Percentiles rank a stretch among this genome's conserved stretches.
phyloP scores from a whole-genome alignment of 2,113 vertebrate species.

The Pterophyllum scalare region DNA sequence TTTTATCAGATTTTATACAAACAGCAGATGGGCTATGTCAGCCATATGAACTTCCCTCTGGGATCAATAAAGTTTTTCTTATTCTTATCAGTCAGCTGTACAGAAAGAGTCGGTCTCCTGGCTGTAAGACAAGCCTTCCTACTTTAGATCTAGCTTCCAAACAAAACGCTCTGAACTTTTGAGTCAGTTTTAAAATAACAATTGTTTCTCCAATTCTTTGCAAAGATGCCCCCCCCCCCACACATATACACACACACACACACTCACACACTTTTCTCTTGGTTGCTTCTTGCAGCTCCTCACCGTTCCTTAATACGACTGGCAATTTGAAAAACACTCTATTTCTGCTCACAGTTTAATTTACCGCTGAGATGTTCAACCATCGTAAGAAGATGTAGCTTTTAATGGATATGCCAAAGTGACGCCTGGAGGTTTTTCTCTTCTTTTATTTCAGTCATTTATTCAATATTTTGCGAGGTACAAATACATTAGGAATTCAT shows the following conservation, averaged over 20 bases:
- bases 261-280: background rate
- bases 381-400: background rate
- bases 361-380: background rate
- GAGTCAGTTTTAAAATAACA: background rate
- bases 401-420: slow-evolving; percentile 47
- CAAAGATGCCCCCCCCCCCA: background rate
- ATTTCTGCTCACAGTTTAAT: slow-evolving; percentile 15
- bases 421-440: background rate
- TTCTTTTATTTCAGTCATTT: background rate
- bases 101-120: background rate
- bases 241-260: no score
- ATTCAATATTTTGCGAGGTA: background rate
- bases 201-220: background rate
- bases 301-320: background rate
- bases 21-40: no score
- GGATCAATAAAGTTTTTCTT: no score
- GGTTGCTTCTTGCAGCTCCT: background rate
- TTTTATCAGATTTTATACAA: background rate
- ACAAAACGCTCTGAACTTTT: background rate
- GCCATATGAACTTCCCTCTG: no score
- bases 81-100: background rate
- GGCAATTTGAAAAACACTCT: background rate
- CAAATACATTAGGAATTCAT: background rate
- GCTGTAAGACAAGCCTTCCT: rapidly evolving
- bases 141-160: background rate